These are phyloP conservation scores for Proterorhinus semilunaris DNA, from an alignment of 2,113 vertebrate species.

Conservation along the genomic window DNA sequence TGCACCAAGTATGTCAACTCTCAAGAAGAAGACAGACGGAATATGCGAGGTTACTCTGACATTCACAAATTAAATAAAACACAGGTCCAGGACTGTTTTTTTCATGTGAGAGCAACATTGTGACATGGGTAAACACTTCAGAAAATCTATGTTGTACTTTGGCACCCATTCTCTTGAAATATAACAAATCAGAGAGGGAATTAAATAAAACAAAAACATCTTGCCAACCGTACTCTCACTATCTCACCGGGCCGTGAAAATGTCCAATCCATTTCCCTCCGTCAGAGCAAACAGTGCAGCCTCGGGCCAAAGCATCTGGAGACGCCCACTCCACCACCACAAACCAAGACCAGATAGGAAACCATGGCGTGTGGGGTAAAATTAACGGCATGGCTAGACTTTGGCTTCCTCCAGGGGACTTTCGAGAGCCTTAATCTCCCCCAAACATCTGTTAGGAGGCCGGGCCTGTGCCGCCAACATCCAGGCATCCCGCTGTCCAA, in stretches of 20 bases:
- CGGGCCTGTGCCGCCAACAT: background rate
- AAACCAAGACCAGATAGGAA: background rate
- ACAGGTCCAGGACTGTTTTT: no score
- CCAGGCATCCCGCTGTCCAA: constrained; percentile 2
- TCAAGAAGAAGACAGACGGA: no score
- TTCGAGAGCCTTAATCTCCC: constrained; percentile 1
- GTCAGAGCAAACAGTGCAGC: background rate
- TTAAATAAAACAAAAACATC: no score
- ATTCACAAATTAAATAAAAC: no score
- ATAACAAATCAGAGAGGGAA: no score
- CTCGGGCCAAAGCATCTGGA: background rate
- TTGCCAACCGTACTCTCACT: background rate
- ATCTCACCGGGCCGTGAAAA: background rate
- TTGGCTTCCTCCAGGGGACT: background rate
- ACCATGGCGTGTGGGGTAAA: background rate
- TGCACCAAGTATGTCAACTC: no score
- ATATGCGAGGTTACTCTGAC: no score
- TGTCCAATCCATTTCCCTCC: constrained; percentile 5
- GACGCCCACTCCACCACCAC: constrained; percentile 1
- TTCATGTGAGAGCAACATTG: no score
- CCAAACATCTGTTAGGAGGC: constrained; percentile 4
- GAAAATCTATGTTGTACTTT: no score
- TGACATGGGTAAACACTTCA: no score
- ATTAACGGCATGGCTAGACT: constrained; percentile 1
- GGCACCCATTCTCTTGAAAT: no score